phyloP scores from a whole-genome alignment of 2,888 invertebrate genomes.

The Clostera curtula region DNA sequence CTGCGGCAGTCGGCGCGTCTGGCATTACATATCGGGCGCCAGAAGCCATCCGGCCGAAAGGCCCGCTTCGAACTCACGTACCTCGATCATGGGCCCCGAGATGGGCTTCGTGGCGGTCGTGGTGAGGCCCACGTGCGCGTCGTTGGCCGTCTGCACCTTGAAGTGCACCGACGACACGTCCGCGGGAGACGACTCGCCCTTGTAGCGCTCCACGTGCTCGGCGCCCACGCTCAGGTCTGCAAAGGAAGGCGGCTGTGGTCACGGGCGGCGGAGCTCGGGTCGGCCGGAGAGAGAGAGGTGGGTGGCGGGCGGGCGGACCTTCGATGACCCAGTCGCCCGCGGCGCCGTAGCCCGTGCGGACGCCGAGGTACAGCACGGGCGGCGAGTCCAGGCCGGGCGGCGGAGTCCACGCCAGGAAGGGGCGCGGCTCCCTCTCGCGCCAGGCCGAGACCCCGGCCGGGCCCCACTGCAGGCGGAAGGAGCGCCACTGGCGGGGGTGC shows the following conservation, averaged over 20 bases:
- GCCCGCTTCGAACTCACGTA: constrained; percentile 23
- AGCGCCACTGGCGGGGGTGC: constrained; percentile 77
- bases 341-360: constrained; percentile 85
- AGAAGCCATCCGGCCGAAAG: too few relatives aligned
- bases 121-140: constrained; percentile 84
- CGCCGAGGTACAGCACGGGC: constrained; percentile 68
- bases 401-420: constrained; percentile 78
- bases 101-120: constrained; percentile 74
- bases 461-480: constrained; percentile 83
- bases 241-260: too few relatives aligned
- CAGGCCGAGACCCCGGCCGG: constrained; percentile 74
- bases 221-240: too few relatives aligned
- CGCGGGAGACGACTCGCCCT: not conserved
- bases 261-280: too few relatives aligned
- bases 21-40: too few relatives aligned
- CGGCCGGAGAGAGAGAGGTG: too few relatives aligned
- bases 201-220: not conserved
- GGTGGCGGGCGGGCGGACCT: too few relatives aligned
- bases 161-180: constrained; percentile 63
- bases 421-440: constrained; percentile 74
- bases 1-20: constrained; percentile 26
- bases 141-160: constrained; percentile 80
- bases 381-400: constrained; percentile 75
- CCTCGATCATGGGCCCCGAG: constrained; percentile 82
- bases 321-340: constrained; percentile 81